Conservation (phyloP, 2,113 vertebrate species). For the western clawed frog (Xenopus tropicalis) region UCB_Xtro_10.0 CM004443.2:137071501-137072000, state of each 20-base stretch:
- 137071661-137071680: conserved; percentile 74
- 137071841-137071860: too few species aligned
- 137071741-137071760: background rate
- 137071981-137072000: too few species aligned
- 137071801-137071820: too few species aligned
- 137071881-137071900: too few species aligned
- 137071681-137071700: conserved; percentile 82
- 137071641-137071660: conserved; percentile 74
- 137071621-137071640: conserved; percentile 81
- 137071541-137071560: conserved; percentile 76
- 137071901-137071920: too few species aligned
- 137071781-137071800: too few species aligned
- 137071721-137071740: conserved; percentile 81
- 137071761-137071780: background rate
- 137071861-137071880: too few species aligned
- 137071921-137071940: too few species aligned
- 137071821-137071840: too few species aligned
- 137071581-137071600: conserved; percentile 79
- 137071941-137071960: too few species aligned
- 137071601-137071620: conserved; percentile 70
- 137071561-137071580: conserved; percentile 78
- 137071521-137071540: conserved; percentile 78
- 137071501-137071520: conserved; percentile 83
- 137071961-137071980: too few species aligned
- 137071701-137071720: conserved; percentile 75